A percentile compares a stretch with the other conserved stretches of the same genome.
phyloP scores from a whole-genome alignment of 2,113 vertebrate species.

The Anseranas semipalmata region DNA sequence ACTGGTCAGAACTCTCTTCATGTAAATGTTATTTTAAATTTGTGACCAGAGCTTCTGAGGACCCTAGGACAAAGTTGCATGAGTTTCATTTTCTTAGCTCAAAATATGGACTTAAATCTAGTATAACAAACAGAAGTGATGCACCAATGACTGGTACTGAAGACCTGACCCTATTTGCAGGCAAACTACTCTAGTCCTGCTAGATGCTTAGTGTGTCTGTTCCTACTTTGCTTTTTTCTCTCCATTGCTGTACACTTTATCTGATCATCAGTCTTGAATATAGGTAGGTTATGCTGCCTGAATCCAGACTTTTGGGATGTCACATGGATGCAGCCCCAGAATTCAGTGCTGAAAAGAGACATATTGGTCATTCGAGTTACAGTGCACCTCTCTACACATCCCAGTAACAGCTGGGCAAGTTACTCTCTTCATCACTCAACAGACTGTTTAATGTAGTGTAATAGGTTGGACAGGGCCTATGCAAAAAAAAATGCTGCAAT shows the following conservation, averaged over 20 bases:
- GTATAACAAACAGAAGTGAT: not conserved
- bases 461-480: not conserved
- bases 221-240: not conserved
- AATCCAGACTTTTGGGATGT: not conserved
- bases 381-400: not conserved
- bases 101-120: not conserved
- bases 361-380: not conserved
- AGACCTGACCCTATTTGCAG: not conserved
- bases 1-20: not conserved
- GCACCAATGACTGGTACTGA: not conserved
- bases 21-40: not conserved
- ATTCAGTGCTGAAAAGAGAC: not conserved
- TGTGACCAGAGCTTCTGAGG: not conserved
- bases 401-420: not conserved
- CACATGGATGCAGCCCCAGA: not conserved
- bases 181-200: not conserved
- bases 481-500: not conserved
- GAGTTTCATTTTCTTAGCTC: not conserved
- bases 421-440: not conserved
- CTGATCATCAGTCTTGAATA: not conserved
- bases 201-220: not conserved
- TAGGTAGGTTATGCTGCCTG: not conserved
- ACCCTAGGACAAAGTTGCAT: not conserved
- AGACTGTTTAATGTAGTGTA: not conserved
- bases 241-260: not conserved